Base-by-base conservation (phyloP, 2,797 vertebrate species). In the Xerus rutilus region DNA sequence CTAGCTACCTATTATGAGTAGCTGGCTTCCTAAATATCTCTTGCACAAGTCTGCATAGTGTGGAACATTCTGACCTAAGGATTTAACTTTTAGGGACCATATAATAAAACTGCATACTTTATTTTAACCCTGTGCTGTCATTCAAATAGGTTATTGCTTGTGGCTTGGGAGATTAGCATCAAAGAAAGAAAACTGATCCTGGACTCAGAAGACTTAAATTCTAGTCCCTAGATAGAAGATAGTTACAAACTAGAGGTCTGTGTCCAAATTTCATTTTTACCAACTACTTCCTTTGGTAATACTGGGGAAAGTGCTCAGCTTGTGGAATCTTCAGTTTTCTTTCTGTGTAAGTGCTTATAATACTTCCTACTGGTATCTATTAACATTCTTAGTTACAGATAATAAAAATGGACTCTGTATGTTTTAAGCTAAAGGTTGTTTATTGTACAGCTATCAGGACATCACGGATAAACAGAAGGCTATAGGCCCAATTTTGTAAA, bases 261-360 rank as follows among this genome's bases (percentile, higher is more conserved):
- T 28, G 14, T 86, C 45, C 30, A 78, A 45, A 69, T 86, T 85
- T 28, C 21, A 69, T 4, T 43, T 76, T 47, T 69, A 45, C 32
- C 20, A 82, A 72, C 14, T 85, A 43, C 64, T 82, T 91, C 21
- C 15, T 77, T 57, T 25, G n/a, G 8, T 73, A 62, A 47, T 54
- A 54, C 23, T 49, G 7, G 45, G 21, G 11, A 87, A 70, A 81
- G 18, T 83, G 25, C 12, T 85, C 69, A 47, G 57, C 13, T 43
- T 87, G 85, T 73, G 45, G 76, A 86, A 92, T 7, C 64, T 76
- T 74, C 79, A 78, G 7, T 89, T 82, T 82, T 83, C 13, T 93
- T 92, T 30, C 57, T 86, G 8, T 23, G 12, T 35, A 64, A 79
- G 45, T 87, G 1, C 8, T 49, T 84, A 21, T 62, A 23, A 54